A percentile compares a stretch with the other conserved stretches of the same genome.
These are phyloP conservation scores for Orthosia cruda DNA, from an alignment of 2,888 invertebrate genomes.

Conservation along the genomic window DNA sequence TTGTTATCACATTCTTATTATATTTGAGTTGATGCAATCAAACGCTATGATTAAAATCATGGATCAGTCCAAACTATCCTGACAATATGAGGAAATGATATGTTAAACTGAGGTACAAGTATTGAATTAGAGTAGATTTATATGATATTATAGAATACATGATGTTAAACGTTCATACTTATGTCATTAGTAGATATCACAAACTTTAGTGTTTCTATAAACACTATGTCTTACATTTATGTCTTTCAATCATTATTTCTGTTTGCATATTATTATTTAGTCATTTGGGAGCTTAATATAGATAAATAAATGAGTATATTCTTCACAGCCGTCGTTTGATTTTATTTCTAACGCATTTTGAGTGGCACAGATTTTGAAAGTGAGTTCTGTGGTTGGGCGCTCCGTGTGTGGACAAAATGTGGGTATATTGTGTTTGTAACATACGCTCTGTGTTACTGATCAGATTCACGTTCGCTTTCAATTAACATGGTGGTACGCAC, in stretches of 20 bases:
- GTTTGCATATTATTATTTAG: slow-evolving; percentile 80
- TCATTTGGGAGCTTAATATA: slow-evolving; percentile 83
- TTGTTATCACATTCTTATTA: slow-evolving; percentile 69
- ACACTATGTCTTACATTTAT: slow-evolving; percentile 64
- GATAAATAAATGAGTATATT: slow-evolving; percentile 89
- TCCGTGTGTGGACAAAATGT: slow-evolving; percentile 63
- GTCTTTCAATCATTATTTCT: slow-evolving; percentile 73
- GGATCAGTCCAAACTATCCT: slow-evolving; percentile 73
- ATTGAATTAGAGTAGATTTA: slow-evolving; percentile 78
- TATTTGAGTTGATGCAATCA: slow-evolving; percentile 76
- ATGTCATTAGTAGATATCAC: slow-evolving; percentile 70
- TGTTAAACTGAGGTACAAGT: slow-evolving; percentile 83
- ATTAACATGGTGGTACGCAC: slow-evolving; percentile 68
- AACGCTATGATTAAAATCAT: slow-evolving; percentile 71
- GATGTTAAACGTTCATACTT: slow-evolving; percentile 72
- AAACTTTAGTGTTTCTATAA: slow-evolving; percentile 59
- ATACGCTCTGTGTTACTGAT: slow-evolving; percentile 59
- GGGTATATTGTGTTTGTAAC: slow-evolving; percentile 64
- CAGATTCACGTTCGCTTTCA: slow-evolving; percentile 58
- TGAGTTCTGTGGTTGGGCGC: slow-evolving; percentile 56
- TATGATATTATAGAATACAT: slow-evolving; percentile 72
- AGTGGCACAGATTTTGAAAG: slow-evolving; percentile 67
- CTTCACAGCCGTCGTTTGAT: slow-evolving; percentile 88
- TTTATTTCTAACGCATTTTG: slow-evolving; percentile 80
- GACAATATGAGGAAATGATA: slow-evolving; percentile 82